phyloP scores from a whole-genome alignment of 1,140 invertebrate species.

The Phocides pigmalion region DNA sequence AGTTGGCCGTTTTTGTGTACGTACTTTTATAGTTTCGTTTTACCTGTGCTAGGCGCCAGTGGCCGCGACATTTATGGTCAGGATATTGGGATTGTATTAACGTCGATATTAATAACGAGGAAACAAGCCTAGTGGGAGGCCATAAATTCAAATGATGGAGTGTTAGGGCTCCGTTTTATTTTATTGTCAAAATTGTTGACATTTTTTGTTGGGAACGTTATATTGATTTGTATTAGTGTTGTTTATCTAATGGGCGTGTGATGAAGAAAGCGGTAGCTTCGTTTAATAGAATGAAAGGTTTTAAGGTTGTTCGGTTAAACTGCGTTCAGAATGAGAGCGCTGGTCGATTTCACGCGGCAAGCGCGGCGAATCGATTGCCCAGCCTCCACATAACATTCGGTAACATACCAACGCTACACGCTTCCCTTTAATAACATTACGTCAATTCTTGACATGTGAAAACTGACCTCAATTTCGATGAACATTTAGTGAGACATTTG shows the following conservation, averaged over 20 bases:
- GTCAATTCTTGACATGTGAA: conserved; percentile 24
- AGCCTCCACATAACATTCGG: conserved; percentile 55
- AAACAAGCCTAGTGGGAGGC: conserved; percentile 59
- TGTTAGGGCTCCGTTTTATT: conserved; percentile 53
- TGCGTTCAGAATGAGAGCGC: conserved; percentile 60
- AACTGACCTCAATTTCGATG: conserved; percentile 25
- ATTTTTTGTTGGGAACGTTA: conserved; percentile 54
- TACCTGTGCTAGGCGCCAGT: conserved; percentile 81
- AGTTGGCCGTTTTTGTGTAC: conserved; percentile 69
- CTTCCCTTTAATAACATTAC: conserved; percentile 32
- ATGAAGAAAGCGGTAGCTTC: conserved; percentile 45
- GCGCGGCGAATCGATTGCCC: conserved; percentile 71
- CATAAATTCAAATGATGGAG: conserved; percentile 71
- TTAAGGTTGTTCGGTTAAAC: conserved; percentile 47
- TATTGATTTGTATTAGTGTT: conserved; percentile 47
- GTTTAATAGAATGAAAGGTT: conserved; percentile 24
- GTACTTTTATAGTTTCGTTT: conserved; percentile 64
- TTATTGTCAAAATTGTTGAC: conserved; percentile 70
- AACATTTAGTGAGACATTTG: conserved; percentile 1
- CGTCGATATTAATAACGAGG: conserved; percentile 79
- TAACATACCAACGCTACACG: conserved; percentile 32
- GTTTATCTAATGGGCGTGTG: conserved; percentile 55
- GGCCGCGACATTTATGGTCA: conserved; percentile 77
- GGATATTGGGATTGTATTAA: conserved; percentile 80
- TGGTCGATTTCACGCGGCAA: conserved; percentile 75